Evolutionary conservation across 2,888 invertebrate species (phyloP).

Genomic region (Dryobota labecula): DNA sequence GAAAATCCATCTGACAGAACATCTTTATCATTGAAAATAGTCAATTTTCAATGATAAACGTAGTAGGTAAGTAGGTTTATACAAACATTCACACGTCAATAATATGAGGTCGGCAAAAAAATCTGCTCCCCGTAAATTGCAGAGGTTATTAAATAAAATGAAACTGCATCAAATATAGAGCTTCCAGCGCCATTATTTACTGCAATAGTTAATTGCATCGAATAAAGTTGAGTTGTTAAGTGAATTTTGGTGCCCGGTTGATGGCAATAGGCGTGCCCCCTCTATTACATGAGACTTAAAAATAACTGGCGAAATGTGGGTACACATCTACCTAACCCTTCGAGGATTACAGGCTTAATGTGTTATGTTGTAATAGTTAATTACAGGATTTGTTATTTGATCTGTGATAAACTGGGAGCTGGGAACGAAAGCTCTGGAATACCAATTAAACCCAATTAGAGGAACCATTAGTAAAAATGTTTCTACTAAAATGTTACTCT

Average conservation of each 20-base stretch:
- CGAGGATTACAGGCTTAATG: neutral
- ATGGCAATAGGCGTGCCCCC: neutral
- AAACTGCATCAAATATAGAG: conserved; percentile 19
- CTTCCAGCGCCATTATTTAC: conserved; percentile 1
- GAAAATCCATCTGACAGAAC: neutral
- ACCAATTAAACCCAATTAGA: conserved; percentile 62
- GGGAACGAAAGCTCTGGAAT: conserved; percentile 36
- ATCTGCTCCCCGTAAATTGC: neutral
- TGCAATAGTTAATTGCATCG: neutral
- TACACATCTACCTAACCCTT: neutral
- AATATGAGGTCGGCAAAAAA: neutral
- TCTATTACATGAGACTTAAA: neutral
- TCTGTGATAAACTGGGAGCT: conserved; percentile 7
- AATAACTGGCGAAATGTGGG: neutral
- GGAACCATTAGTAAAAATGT: conserved; percentile 52
- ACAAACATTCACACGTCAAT: neutral
- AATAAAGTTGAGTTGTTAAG: neutral
- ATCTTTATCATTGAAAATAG: no score
- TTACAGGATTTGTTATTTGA: no score
- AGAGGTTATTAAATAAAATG: conserved; percentile 2
- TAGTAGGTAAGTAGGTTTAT: neutral
- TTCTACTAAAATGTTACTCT: conserved; percentile 13
- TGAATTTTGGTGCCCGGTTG: neutral
- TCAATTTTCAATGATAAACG: neutral
- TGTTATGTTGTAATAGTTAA: conserved; percentile 23